phyloP scores from a whole-genome alignment of 2,888 invertebrate genomes.

The Anticlea derivata region DNA sequence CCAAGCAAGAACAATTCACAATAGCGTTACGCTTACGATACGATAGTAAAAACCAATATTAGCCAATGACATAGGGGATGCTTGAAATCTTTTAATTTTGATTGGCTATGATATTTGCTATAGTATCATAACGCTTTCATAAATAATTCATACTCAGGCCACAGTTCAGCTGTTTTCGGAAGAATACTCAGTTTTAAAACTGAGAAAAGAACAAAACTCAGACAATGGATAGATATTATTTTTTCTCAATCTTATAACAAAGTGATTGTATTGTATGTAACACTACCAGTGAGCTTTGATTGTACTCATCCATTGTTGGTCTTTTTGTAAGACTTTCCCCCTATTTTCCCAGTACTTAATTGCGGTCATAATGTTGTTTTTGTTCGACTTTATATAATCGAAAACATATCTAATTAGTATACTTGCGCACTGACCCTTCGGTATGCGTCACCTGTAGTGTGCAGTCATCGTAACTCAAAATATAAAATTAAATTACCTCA shows the following conservation, averaged over 20 bases:
- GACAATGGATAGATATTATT: background rate
- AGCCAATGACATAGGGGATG: no score
- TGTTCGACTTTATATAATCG: background rate
- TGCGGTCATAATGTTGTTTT: background rate
- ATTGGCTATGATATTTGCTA: no score
- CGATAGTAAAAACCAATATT: no score
- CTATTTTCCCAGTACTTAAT: conserved; percentile 3
- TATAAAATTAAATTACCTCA: conserved; percentile 47
- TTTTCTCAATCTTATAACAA: background rate
- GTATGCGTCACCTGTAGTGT: conserved; percentile 50
- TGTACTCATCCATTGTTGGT: background rate
- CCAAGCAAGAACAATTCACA: no score
- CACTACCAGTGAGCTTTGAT: background rate
- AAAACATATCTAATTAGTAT: background rate
- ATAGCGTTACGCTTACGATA: no score
- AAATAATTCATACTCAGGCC: no score
- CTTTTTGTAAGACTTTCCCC: conserved; percentile 7
- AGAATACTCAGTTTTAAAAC: no score
- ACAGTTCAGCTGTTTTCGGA: no score
- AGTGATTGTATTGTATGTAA: background rate
- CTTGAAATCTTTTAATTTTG: no score
- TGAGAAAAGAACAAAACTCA: no score
- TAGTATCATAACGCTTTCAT: no score
- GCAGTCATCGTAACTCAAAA: conserved; percentile 34
- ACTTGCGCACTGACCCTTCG: conserved; percentile 23